phyloP scores from a whole-genome alignment of 2,888 invertebrate species.

The Hirtodrosophila trivittata region DNA sequence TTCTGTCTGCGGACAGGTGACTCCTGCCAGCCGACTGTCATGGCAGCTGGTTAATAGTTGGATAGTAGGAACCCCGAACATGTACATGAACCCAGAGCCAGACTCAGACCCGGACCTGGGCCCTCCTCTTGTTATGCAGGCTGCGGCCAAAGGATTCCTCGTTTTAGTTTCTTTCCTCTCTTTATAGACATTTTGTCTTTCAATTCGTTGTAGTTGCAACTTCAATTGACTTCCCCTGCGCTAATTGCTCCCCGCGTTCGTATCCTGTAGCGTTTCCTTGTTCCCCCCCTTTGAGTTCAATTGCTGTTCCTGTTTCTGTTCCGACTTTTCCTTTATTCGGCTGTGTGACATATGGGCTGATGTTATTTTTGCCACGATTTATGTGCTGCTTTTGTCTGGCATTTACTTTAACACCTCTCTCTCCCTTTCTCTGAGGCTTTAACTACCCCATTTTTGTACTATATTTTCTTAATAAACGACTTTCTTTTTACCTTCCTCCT shows the following conservation, averaged over 20 bases:
- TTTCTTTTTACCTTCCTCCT: conserved; percentile 49
- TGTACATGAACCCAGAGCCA: conserved; percentile 1
- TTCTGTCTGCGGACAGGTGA: conserved; percentile 57
- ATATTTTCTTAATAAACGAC: conserved; percentile 67
- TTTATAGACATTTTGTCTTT: conserved; percentile 38
- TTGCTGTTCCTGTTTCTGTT: conserved; percentile 7
- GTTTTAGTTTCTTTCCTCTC: conserved; percentile 2
- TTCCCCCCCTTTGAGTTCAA: conserved; percentile 12
- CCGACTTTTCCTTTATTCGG: conserved; percentile 14
- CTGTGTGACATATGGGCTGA: conserved; percentile 68
- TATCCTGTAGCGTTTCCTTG: conserved; percentile 66
- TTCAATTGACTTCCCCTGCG: conserved; percentile 73
- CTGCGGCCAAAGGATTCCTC: conserved; percentile 37
- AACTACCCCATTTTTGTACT: conserved; percentile 57
- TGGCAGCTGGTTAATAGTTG: conserved; percentile 53
- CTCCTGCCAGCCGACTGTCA: conserved; percentile 56
- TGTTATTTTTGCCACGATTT: conserved; percentile 74
- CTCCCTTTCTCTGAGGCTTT: neutral
- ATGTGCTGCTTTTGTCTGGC: conserved; percentile 58
- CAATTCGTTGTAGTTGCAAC: conserved; percentile 56
- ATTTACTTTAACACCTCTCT: conserved; percentile 69
- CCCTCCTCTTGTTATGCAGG: conserved; percentile 32
- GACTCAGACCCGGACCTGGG: neutral
- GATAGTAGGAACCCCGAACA: conserved; percentile 16
- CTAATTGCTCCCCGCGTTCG: conserved; percentile 58